Base-by-base conservation (phyloP, 2,888 invertebrate genomes). In the Cheilosia grossa region DNA sequence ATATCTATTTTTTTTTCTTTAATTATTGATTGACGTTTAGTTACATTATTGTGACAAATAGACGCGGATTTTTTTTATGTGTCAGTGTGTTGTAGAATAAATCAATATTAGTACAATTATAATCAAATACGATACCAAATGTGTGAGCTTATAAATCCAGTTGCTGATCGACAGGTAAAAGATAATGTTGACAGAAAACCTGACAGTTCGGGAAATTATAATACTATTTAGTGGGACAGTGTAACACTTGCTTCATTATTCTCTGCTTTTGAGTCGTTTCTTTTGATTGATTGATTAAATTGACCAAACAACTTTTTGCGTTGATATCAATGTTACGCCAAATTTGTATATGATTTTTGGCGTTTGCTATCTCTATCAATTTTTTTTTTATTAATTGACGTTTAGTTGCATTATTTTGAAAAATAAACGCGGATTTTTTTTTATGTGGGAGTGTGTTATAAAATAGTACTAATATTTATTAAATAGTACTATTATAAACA, bases 111-210 rank as follows among this genome's bases (percentile, higher is more conserved):
- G 19, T 17, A 49, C 37, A 42, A 9, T 19, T 2, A 40, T 47
- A 63, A 63, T 21, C 19, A 56, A 54, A 61, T 47, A 72, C 19
- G 15, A 19, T 15, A 37, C 17, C 54, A 77, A 78, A 88, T 88
- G 88, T 88, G 88, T 87, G 88, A 88, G 79, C 79, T 88, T 24
- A 24, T 88, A 63, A 87, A 79, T 61, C 87, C 87, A 73, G 49
- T 80, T n/a, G 59, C 54, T 33, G 82, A 77, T 63, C 66, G 82
- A 54, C 80, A 87, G 87, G 87, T 87, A 87, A 87, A 37, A 51
- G 2, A 47, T 13, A 51, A 21, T 15, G 19, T 24, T 49, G 64
- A 64, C 33, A 64, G 37, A 51, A 54, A 30, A 33, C 47, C 64
- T 58, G 54, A 58, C 58, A 47, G 17, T 44, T 49, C 4, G 7